Evolutionary conservation across 2,888 invertebrate species (phyloP), one percentile per base, ranked within the genome.

Genomic region (Tortricodes alternella): DNA sequence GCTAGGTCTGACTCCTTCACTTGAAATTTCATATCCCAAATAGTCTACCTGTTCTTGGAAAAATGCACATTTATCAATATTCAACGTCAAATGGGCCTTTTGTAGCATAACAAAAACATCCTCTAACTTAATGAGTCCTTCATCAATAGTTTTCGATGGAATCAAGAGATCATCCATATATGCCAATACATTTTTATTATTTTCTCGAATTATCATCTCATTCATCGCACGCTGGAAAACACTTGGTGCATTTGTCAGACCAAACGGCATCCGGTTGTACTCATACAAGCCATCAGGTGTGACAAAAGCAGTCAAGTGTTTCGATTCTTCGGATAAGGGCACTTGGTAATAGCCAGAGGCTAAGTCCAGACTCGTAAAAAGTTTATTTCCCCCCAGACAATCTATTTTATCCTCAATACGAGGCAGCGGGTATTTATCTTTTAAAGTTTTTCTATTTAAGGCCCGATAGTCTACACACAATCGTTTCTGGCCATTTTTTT

Each of bases 321-420:
- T 43, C 27, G 46, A 57, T 2, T 19, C 21, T 44, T 63, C 58
- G n/a, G 64, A 58, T 2, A 75, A 46, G 6, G 58, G 52, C 1
- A 76, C 69, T 8, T 58, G 58, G 15, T 62, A 61, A 27, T 62
- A 57, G 0, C 49, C 37, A 18, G 13, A 19, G 13, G 38, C 38
- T 21, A 35, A 5, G n/a, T 46, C 44, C 5, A 51, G 16, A 27
- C 52, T 57, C 3, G 46, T 62, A 16, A 51, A 51, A 4, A 18
- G 48, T 8, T 21, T 34, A n/a, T 48, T 55, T 1, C 55, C 48
- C 3, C 48, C 41, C 6, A 55, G 18, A 11, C 9, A 21, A 35
- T 41, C 41, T 18, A 55, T 11, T 21, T 55, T 29, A 16, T 55
- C 55, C 13, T 55, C 39, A 3, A 55, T 55, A 2, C 48, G 41